Conservation (phyloP, 2,888 invertebrate genomes). For the Ectemnius lituratus region DNA sequence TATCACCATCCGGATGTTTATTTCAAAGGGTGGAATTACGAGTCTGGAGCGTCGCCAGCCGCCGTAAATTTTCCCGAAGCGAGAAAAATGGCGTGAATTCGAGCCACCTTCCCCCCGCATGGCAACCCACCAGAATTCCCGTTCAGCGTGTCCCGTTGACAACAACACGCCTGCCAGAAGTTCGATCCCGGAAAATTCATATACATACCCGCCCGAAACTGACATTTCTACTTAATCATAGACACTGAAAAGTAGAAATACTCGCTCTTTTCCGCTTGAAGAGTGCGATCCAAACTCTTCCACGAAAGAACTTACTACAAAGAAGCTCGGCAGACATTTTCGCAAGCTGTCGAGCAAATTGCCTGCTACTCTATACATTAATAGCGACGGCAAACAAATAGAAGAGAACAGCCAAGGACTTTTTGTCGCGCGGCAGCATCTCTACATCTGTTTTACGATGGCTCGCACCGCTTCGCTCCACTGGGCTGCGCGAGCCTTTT, state of each 20-base stretch:
- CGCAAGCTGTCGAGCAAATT: slow-evolving; percentile 33
- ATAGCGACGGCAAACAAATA: slow-evolving; percentile 60
- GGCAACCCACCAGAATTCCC: background rate
- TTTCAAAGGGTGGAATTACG: slow-evolving; percentile 74
- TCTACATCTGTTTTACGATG: slow-evolving; percentile 54
- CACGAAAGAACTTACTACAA: too few species aligned
- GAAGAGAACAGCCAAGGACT: slow-evolving; percentile 50
- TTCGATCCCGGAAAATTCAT: slow-evolving; percentile 39
- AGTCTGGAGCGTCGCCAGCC: slow-evolving; percentile 74
- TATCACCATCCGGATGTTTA: slow-evolving; percentile 67
- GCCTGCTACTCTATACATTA: slow-evolving; percentile 26
- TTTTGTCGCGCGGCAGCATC: slow-evolving; percentile 44
- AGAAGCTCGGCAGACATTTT: too few species aligned
- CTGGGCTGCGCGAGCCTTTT: slow-evolving; percentile 42
- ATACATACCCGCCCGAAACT: background rate
- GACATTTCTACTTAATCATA: too few species aligned
- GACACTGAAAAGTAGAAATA: too few species aligned
- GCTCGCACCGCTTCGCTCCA: slow-evolving; percentile 50
- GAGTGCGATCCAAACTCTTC: too few species aligned
- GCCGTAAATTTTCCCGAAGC: slow-evolving; percentile 74
- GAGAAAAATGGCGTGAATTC: slow-evolving; percentile 75
- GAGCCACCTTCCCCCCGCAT: slow-evolving; percentile 49
- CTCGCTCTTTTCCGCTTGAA: too few species aligned
- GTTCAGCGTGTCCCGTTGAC: slow-evolving; percentile 59
- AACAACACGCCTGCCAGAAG: slow-evolving; percentile 55